Evolutionary conservation across 2,797 vertebrate genomes (phyloP).

Genomic region (Antennarius maculatus): DNA sequence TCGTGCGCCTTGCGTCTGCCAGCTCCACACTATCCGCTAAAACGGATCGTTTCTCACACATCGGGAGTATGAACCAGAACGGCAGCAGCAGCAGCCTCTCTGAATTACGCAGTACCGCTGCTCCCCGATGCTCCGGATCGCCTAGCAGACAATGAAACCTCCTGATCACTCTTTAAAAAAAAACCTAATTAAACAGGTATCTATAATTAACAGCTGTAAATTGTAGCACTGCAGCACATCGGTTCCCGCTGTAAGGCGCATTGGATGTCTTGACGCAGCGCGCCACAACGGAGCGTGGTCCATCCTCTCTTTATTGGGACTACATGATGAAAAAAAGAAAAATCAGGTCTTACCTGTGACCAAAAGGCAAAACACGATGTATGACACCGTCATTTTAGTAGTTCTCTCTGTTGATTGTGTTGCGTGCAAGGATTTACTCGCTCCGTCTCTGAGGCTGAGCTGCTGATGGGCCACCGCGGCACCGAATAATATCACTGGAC

Average conservation of each 20-base stretch:
- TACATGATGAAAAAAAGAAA: slow-evolving; percentile 3
- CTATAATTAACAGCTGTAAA: slow-evolving; percentile 46
- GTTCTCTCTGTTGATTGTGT: slow-evolving; percentile 41
- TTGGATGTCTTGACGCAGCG: slow-evolving; percentile 76
- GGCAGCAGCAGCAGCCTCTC: slow-evolving; percentile 7
- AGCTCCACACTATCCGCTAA: background rate
- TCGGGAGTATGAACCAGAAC: background rate
- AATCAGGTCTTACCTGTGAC: slow-evolving; percentile 77
- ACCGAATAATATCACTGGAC: slow-evolving; percentile 46
- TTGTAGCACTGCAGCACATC: slow-evolving; percentile 68
- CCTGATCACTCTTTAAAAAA: slow-evolving; percentile 19
- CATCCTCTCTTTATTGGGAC: slow-evolving; percentile 34
- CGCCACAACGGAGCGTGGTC: slow-evolving; percentile 48
- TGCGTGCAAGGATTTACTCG: slow-evolving; percentile 44
- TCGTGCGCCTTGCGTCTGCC: slow-evolving; percentile 24
- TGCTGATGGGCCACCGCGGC: slow-evolving; percentile 60
- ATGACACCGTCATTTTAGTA: slow-evolving; percentile 73
- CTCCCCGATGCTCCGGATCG: slow-evolving; percentile 1
- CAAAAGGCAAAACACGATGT: slow-evolving; percentile 79
- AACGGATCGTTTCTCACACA: slow-evolving; percentile 12
- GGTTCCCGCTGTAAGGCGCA: slow-evolving; percentile 34
- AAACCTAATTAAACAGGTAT: slow-evolving; percentile 59
- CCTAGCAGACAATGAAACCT: slow-evolving; percentile 5
- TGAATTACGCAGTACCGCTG: slow-evolving; percentile 45
- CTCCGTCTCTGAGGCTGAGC: slow-evolving; percentile 55